These are phyloP conservation scores for Trachelipus rathkii DNA, from an alignment of 1,140 invertebrate species.

Conservation along the genomic window DNA sequence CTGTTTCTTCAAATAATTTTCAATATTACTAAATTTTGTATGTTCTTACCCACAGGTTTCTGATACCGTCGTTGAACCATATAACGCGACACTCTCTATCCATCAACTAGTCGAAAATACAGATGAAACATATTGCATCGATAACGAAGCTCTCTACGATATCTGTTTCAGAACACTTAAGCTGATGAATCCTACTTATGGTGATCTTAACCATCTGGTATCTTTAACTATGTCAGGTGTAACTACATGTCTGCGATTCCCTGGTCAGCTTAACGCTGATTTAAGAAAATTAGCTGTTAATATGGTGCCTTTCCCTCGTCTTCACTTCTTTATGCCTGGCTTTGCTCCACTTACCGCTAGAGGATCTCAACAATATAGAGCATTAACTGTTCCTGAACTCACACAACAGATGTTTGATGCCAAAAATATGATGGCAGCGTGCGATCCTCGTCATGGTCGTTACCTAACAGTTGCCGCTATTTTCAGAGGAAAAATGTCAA, in stretches of 20 bases:
- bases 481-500: constrained; percentile 56
- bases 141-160: constrained; percentile 77
- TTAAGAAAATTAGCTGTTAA: constrained; percentile 79
- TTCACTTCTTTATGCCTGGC: constrained; percentile 79
- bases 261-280: constrained; percentile 79
- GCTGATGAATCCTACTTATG: constrained; percentile 60
- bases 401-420: constrained; percentile 67
- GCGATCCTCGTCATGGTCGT: constrained; percentile 65
- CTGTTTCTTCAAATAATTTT: too few species aligned
- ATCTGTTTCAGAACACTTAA: constrained; percentile 73
- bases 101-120: constrained; percentile 70
- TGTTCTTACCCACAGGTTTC: constrained; percentile 56
- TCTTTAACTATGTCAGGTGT: constrained; percentile 67
- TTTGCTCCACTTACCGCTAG: constrained; percentile 64
- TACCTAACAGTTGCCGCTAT: constrained; percentile 65
- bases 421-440: constrained; percentile 72
- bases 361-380: constrained; percentile 53
- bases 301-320: constrained; percentile 69
- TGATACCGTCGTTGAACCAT: constrained; percentile 71
- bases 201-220: constrained; percentile 54
- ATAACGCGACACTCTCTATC: constrained; percentile 68
- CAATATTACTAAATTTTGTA: too few species aligned
- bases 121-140: constrained; percentile 74
- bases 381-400: constrained; percentile 57
- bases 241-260: constrained; percentile 73